phyloP scores from a whole-genome alignment of 2,888 invertebrate species.

The Xestia c-nigrum region DNA sequence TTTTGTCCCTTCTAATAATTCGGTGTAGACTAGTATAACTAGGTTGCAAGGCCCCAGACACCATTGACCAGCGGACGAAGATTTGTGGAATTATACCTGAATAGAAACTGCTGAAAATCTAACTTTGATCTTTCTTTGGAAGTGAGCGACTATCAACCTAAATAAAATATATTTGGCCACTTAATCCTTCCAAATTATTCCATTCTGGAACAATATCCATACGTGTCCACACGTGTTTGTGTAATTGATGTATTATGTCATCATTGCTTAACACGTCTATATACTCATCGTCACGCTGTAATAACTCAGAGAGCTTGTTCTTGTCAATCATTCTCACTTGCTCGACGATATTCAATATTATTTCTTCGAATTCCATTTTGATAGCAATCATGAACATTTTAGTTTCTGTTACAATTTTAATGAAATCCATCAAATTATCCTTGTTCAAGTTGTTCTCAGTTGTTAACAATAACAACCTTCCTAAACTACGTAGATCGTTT shows the following conservation, averaged over 20 bases:
- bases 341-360: slow-evolving; percentile 7
- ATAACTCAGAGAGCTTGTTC: slow-evolving; percentile 20
- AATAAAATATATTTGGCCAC: slow-evolving; percentile 8
- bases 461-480: background rate
- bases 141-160: background rate
- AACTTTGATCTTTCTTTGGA: no score
- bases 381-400: slow-evolving; percentile 26
- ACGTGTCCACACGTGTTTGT: slow-evolving; percentile 8
- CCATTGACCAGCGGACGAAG: background rate
- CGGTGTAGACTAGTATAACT: background rate
- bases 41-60: background rate
- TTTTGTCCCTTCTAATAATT: background rate
- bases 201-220: slow-evolving; percentile 1
- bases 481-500: slow-evolving; percentile 6
- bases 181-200: background rate
- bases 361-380: slow-evolving; percentile 33
- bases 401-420: slow-evolving; percentile 15
- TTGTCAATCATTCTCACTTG: background rate
- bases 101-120: no score
- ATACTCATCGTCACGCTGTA: background rate
- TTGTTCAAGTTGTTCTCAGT: background rate
- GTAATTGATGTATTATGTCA: slow-evolving; percentile 14
- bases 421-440: slow-evolving; percentile 18
- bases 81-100: background rate
- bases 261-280: background rate